Conservation (phyloP, 2,888 invertebrate species). For the Drosophila paranaensis region DNA sequence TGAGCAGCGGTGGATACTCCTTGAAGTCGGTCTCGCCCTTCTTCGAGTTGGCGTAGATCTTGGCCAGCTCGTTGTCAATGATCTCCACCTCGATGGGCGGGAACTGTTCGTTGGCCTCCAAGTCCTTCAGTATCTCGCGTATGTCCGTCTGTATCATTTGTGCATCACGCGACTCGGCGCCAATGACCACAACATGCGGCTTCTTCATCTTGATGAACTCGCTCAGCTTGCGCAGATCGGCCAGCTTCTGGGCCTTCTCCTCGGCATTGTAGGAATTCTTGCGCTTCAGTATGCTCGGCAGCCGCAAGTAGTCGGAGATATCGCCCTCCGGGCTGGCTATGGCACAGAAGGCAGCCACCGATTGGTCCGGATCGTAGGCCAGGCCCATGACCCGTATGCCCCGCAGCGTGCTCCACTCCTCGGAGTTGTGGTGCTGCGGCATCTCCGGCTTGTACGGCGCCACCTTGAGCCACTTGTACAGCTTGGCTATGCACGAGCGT, state of each 20-base stretch:
- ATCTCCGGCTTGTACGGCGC: constrained; percentile 89
- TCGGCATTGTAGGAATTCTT: constrained; percentile 90
- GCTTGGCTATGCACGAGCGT: constrained; percentile 92
- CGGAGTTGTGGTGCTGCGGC: constrained; percentile 93
- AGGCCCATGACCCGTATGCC: constrained; percentile 95
- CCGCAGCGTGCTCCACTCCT: constrained; percentile 92
- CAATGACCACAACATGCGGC: constrained; percentile 96
- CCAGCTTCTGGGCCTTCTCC: constrained; percentile 89
- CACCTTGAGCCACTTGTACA: constrained; percentile 95
- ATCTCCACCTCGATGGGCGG: constrained; percentile 95
- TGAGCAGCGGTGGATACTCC: constrained; percentile 95
- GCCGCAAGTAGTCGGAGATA: constrained; percentile 94
- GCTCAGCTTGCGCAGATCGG: constrained; percentile 89
- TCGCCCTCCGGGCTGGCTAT: constrained; percentile 95
- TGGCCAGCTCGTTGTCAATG: constrained; percentile 96
- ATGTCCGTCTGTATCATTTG: constrained; percentile 92
- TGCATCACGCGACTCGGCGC: constrained; percentile 96
- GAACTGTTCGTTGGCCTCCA: constrained; percentile 94
- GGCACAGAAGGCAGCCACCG: constrained; percentile 94
- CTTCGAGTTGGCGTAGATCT: constrained; percentile 96
- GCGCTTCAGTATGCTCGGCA: constrained; percentile 93
- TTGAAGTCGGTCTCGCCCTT: constrained; percentile 93
- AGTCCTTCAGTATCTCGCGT: constrained; percentile 89
- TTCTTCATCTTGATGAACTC: constrained; percentile 95
- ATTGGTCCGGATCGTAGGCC: constrained; percentile 93